Evolutionary conservation across 2,888 invertebrate genomes (phyloP).

Genomic region (Eupithecia subumbrata): DNA sequence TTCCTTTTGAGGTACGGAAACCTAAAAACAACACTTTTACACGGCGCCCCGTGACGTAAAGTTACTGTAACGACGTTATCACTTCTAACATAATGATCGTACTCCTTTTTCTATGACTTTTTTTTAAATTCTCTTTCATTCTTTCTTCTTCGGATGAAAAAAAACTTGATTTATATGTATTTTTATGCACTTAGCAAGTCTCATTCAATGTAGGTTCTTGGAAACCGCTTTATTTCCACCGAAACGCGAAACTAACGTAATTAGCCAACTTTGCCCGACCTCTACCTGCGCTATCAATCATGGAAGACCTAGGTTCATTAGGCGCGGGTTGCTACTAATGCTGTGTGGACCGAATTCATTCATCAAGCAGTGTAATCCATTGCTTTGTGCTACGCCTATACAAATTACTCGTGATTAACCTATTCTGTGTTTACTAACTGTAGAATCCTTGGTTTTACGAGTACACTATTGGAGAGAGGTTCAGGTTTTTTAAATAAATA

Average conservation of each 20-base stretch:
- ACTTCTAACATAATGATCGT: no score
- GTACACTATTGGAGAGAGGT: neutral
- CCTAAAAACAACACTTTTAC: neutral
- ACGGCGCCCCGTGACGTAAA: neutral
- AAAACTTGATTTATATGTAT: neutral
- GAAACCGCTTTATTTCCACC: neutral
- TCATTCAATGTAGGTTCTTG: neutral
- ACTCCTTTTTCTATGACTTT: no score
- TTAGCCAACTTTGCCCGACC: slow-evolving; percentile 5
- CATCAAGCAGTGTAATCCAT: slow-evolving; percentile 57
- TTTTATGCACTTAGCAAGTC: neutral
- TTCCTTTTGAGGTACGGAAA: no score
- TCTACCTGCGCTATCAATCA: slow-evolving; percentile 43
- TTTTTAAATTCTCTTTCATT: neutral
- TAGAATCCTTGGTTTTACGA: neutral
- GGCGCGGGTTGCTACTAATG: slow-evolving; percentile 51
- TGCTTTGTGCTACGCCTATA: slow-evolving; percentile 45
- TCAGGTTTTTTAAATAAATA: no score
- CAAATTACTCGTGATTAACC: slow-evolving; percentile 30
- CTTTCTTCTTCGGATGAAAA: neutral
- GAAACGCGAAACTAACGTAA: neutral
- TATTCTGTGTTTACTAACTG: neutral
- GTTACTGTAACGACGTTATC: no score
- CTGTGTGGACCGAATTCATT: slow-evolving; percentile 51
- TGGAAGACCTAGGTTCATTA: slow-evolving; percentile 55